phyloP scores from a whole-genome alignment of 2,113 vertebrate genomes.

The pig (Sus scrofa) region T2T-Sscrofa CM000813.6:119073001-119073500 shows the following conservation, averaged over 20 bases:
- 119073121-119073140: accelerated
- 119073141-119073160: background rate
- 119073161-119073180: background rate
- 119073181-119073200: background rate
- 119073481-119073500: background rate
- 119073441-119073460: background rate
- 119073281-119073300: background rate
- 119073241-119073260: background rate
- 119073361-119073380: background rate
- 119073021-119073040: background rate
- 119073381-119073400: accelerated
- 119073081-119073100: background rate
- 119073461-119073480: background rate
- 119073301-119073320: background rate
- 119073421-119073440: background rate
- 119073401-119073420: background rate
- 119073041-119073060: background rate
- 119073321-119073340: background rate
- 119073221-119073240: background rate
- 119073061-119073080: background rate
- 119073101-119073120: background rate
- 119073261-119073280: background rate
- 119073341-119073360: background rate
- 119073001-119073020: background rate
- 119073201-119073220: background rate